These are phyloP conservation scores for Fragum fragum DNA, from an alignment of 2,888 invertebrate species.

Conservation along the genomic window DNA sequence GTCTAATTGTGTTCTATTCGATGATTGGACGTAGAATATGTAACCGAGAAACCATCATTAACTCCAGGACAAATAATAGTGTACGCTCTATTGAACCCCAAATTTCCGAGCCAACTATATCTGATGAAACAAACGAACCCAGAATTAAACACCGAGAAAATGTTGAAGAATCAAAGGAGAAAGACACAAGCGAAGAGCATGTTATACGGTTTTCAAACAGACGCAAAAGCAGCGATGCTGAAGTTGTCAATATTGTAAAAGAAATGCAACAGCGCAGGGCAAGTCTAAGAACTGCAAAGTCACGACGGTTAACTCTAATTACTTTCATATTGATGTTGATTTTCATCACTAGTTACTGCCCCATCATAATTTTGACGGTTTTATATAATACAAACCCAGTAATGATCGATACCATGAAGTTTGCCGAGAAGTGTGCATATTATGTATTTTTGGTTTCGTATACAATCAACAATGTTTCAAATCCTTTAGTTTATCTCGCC, in stretches of 20 bases:
- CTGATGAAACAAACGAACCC: not conserved
- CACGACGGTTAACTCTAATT: constrained; percentile 9
- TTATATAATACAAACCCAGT: not conserved
- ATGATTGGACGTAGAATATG: constrained; percentile 14
- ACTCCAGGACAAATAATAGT: not conserved
- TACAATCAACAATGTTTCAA: constrained; percentile 23
- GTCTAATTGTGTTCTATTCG: constrained; percentile 13
- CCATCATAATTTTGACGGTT: not conserved
- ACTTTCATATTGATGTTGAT: constrained; percentile 21
- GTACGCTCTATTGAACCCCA: not conserved
- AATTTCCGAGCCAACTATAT: not conserved
- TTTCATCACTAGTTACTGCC: constrained; percentile 2
- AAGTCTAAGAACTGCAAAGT: constrained; percentile 3
- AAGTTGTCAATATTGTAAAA: not conserved
- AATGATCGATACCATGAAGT: not conserved
- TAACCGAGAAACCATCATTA: not conserved
- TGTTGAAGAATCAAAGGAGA: too few species aligned
- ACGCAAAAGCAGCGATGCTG: not conserved
- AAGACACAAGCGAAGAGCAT: too few species aligned
- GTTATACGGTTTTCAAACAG: too few species aligned
- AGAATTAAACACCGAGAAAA: too few species aligned
- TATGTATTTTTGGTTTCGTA: constrained; percentile 15
- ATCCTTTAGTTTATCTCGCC: constrained; percentile 18
- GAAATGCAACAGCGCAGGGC: not conserved
- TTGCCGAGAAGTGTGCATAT: not conserved